Base-by-base conservation (phyloP, 2,888 invertebrate genomes). In the Eupithecia insigniata region DNA sequence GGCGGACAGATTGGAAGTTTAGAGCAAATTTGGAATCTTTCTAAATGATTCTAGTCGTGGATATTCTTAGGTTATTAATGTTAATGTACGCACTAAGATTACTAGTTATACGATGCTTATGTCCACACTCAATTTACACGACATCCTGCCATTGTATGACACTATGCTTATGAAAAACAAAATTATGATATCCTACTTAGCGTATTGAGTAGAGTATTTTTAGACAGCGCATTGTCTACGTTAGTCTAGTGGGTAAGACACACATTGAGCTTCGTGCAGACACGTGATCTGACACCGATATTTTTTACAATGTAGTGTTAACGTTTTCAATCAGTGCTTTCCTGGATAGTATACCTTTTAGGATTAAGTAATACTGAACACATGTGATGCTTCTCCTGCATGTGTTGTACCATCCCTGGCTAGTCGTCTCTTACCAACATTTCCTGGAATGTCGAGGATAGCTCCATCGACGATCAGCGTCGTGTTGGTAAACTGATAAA, bases 171-270 rank as follows among this genome's bases (percentile, higher is more conserved):
- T 94, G 93, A 93, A 89, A 84, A 92, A 90, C 81, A 89, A 92
- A 90, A 90, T 87, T 89, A 84, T 87, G 83, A 88, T 89, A 92
- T 92, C 92, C 92, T 93, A 93, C 88, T 89, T 92, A 94, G 92
- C 82, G 84, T 92, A 93, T 84, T 88, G 85, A 85, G 92, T 93
- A 93, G 93, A 90, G 93, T 93, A 93, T 94, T 93, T 93, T 93
- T 93, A 94, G 93, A 93, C 90, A 92, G 91, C 77, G 92, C 93
- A 91, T 94, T 93, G 92, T 92, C 90, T 93, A 93, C 89, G 92
- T 94, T 93, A 92, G 92, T 86, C 82, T 93, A 93, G 93, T 91
- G 81, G 78, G 85, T 93, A 92, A 93, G 92, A 82, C 85, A 92
- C 92, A 91, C 88, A 86, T 92, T 92, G 94, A 94, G 94, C 94